Evolutionary conservation across 2,888 invertebrate genomes (phyloP).

Genomic region (Heliconius ismenius): DNA sequence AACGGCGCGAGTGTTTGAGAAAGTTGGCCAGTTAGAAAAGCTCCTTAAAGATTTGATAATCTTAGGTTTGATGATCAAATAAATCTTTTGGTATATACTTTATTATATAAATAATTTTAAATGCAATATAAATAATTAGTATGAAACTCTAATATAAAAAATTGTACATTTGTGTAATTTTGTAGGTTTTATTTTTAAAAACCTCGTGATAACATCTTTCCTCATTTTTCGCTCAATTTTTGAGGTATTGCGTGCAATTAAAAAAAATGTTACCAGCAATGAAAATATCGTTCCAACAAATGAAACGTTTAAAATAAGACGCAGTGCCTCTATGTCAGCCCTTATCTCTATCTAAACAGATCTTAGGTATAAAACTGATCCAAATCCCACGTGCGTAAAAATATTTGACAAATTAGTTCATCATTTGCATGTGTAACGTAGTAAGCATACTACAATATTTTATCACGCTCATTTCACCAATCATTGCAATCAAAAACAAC

Average conservation of each 20-base stretch:
- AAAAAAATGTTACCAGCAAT: too few species aligned
- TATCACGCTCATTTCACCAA: neutral
- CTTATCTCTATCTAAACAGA: too few species aligned
- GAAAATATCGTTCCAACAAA: too few species aligned
- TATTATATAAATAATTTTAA: neutral
- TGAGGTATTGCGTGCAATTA: too few species aligned
- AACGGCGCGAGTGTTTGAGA: slow-evolving; percentile 50
- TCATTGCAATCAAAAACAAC: neutral
- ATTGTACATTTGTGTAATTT: too few species aligned
- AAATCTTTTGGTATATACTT: neutral
- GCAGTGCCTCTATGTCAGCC: too few species aligned
- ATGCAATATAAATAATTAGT: neutral
- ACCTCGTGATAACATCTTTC: too few species aligned
- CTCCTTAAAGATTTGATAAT: slow-evolving; percentile 37
- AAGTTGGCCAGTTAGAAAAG: slow-evolving; percentile 48
- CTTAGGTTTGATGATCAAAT: slow-evolving; percentile 1
- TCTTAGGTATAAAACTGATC: too few species aligned
- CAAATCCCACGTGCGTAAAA: too few species aligned
- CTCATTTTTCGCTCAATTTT: too few species aligned
- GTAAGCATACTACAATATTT: neutral
- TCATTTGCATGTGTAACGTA: neutral
- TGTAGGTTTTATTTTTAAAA: too few species aligned
- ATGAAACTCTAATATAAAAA: neutral
- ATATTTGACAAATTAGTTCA: neutral
- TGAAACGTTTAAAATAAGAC: too few species aligned